These are phyloP conservation scores for Sesamia inferens DNA, from an alignment of 2,888 invertebrate genomes.

Conservation along the genomic window DNA sequence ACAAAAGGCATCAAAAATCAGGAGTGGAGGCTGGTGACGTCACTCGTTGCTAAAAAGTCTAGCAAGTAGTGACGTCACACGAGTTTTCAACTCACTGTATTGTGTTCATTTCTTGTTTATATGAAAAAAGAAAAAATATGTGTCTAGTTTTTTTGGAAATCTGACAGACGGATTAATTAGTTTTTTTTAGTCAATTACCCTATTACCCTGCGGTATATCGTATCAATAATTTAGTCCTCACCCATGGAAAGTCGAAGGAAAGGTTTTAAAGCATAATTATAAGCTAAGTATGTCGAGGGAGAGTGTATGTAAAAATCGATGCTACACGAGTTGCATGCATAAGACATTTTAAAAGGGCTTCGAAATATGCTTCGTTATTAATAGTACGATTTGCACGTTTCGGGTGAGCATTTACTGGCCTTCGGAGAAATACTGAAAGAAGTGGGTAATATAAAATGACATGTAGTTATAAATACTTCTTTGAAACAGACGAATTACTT, in stretches of 20 bases:
- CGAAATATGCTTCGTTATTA: constrained; percentile 1
- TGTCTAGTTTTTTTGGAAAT: too few relatives aligned
- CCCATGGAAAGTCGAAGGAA: constrained; percentile 11
- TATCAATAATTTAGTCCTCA: constrained; percentile 5
- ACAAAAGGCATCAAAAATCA: too few relatives aligned
- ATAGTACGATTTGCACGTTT: neutral
- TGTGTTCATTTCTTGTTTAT: too few relatives aligned
- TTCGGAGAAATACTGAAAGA: neutral
- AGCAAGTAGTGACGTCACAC: too few relatives aligned
- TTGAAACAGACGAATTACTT: constrained; percentile 1
- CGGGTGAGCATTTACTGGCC: constrained; percentile 16
- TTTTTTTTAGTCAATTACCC: too few relatives aligned
- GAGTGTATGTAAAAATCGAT: constrained; percentile 11
- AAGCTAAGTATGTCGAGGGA: neutral
- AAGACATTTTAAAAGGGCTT: constrained; percentile 23
- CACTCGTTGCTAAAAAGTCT: too few relatives aligned
- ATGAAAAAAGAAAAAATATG: too few relatives aligned
- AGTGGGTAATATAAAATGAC: neutral
- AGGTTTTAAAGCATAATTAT: constrained; percentile 8
- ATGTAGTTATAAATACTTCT: neutral
- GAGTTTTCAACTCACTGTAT: too few relatives aligned
- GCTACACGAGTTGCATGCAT: constrained; percentile 4
- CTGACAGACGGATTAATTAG: too few relatives aligned
- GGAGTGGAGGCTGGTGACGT: too few relatives aligned
- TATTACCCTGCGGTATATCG: too few relatives aligned